phyloP scores from a whole-genome alignment of 2,888 invertebrate genomes.

The Eucriotettix oculatus region DNA sequence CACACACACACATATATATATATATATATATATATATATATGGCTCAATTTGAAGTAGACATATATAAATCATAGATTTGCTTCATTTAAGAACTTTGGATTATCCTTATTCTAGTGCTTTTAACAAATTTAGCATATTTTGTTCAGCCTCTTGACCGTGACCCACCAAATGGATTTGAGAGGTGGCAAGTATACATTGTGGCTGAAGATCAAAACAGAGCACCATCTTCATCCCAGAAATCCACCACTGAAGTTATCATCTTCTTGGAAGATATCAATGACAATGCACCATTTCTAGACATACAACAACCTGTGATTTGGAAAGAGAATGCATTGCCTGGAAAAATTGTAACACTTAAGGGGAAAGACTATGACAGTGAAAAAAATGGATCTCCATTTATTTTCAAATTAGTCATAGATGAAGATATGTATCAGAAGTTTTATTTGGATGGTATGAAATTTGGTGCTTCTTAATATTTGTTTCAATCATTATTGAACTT shows the following conservation, averaged over 20 bases:
- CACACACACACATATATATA: no score
- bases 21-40: no score
- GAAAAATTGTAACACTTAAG: constrained; percentile 45
- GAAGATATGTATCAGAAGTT: no score
- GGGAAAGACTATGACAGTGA: constrained; percentile 69
- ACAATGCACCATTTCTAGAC: constrained; percentile 78
- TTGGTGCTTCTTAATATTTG: no score
- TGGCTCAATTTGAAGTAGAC: no score
- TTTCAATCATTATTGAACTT: no score
- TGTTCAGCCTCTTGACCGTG: constrained; percentile 63
- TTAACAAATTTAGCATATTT: neutral
- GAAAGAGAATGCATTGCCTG: constrained; percentile 60
- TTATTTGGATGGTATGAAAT: no score
- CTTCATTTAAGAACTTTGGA: neutral
- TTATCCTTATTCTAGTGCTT: neutral
- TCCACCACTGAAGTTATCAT: constrained; percentile 49
- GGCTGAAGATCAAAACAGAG: constrained; percentile 58
- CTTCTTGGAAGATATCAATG: constrained; percentile 65
- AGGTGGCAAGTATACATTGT: constrained; percentile 50
- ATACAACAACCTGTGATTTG: constrained; percentile 68
- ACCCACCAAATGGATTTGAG: constrained; percentile 71
- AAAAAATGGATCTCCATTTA: constrained; percentile 73
- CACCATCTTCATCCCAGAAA: constrained; percentile 36
- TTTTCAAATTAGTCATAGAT: no score
- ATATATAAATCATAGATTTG: neutral